Evolutionary conservation across 2,888 invertebrate genomes (phyloP).

Genomic region (Netelia melanura): DNA sequence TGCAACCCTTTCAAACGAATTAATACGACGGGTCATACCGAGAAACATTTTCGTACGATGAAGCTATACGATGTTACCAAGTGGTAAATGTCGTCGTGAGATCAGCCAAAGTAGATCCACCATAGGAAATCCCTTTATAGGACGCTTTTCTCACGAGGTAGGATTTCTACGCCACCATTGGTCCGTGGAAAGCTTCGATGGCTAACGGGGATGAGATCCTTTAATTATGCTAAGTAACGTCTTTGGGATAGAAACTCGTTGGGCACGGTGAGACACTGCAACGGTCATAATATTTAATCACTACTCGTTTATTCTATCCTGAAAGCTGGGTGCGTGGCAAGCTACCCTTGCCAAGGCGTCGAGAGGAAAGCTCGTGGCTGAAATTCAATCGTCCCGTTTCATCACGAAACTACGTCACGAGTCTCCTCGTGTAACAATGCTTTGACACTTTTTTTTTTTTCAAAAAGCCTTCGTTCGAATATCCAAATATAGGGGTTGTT

Average conservation of each 20-base stretch:
- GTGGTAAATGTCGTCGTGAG: slow-evolving; percentile 43
- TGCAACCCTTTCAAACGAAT: slow-evolving; percentile 31
- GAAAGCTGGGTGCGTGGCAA: slow-evolving; percentile 67
- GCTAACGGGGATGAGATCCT: slow-evolving; percentile 73
- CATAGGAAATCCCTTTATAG: slow-evolving; percentile 46
- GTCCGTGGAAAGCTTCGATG: slow-evolving; percentile 54
- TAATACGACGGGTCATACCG: slow-evolving; percentile 2
- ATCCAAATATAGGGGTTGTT: neutral
- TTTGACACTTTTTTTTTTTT: neutral
- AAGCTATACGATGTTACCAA: neutral
- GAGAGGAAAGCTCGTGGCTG: slow-evolving; percentile 64
- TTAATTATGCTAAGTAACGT: slow-evolving; percentile 84
- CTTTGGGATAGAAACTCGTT: slow-evolving; percentile 76
- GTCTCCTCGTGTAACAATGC: neutral
- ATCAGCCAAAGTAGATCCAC: slow-evolving; percentile 48
- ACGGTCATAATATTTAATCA: slow-evolving; percentile 85
- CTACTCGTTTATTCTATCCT: slow-evolving; percentile 81
- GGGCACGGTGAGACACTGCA: slow-evolving; percentile 75
- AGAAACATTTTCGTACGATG: neutral
- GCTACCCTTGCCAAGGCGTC: slow-evolving; percentile 71
- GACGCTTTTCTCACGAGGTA: slow-evolving; percentile 25
- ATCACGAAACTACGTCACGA: neutral
- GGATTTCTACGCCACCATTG: slow-evolving; percentile 35
- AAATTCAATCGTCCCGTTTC: slow-evolving; percentile 76
- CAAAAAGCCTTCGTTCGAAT: neutral